phyloP scores from a whole-genome alignment of 1,140 invertebrate genomes.

The Uloborus diversus region DNA sequence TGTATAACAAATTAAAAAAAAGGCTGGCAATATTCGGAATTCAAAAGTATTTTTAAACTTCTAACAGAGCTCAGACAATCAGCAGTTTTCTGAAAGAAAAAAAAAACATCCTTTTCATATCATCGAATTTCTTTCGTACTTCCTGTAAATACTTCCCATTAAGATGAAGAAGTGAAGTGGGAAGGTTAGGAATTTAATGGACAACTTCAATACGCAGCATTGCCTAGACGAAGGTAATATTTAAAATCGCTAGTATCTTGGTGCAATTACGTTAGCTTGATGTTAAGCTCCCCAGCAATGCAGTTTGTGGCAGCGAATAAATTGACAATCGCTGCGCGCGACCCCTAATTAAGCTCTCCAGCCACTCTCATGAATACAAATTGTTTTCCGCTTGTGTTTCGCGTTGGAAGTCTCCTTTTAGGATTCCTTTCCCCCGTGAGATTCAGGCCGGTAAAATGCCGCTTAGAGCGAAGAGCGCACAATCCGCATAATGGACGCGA shows the following conservation, averaged over 20 bases:
- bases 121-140: not conserved
- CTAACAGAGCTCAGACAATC: not conserved
- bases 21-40: no score
- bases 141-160: slow-evolving; percentile 19
- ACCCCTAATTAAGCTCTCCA: slow-evolving; percentile 50
- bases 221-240: slow-evolving; percentile 48
- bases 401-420: slow-evolving; percentile 8
- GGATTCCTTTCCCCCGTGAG: not conserved
- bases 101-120: not conserved
- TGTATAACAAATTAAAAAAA: no score
- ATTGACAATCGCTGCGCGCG: slow-evolving; percentile 47
- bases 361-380: slow-evolving; percentile 48
- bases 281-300: slow-evolving; percentile 38
- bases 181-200: slow-evolving; percentile 50
- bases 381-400: slow-evolving; percentile 37
- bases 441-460: slow-evolving; percentile 8
- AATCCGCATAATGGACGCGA: slow-evolving; percentile 28
- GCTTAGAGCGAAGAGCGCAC: not conserved
- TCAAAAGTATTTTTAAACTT: not conserved
- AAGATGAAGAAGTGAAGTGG: slow-evolving; percentile 24
- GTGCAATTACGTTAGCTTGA: slow-evolving; percentile 45
- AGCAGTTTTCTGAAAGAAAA: not conserved
- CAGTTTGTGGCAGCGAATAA: slow-evolving; percentile 52
- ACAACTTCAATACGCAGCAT: slow-evolving; percentile 41
- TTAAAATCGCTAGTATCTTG: slow-evolving; percentile 52